Conservation (phyloP, 2,797 vertebrate genomes). For the Muscicapa striata region DNA sequence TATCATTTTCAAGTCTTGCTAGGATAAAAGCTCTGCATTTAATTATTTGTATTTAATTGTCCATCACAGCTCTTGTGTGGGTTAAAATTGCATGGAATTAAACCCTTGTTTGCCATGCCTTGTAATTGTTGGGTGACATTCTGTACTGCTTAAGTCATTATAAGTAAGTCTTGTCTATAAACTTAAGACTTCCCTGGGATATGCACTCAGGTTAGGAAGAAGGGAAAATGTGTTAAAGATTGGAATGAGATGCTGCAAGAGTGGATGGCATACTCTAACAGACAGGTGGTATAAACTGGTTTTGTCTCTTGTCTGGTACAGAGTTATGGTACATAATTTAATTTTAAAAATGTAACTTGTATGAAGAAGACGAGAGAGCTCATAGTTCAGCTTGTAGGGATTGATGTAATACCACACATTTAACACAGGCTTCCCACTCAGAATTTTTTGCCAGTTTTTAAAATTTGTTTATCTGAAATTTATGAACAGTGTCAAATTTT, state of each 20-base stretch:
- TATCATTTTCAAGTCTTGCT: background rate
- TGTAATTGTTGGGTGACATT: background rate
- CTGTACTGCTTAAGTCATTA: background rate
- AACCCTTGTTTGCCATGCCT: background rate
- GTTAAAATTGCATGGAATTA: background rate
- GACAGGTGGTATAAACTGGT: background rate
- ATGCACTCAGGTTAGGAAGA: background rate
- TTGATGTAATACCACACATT: background rate
- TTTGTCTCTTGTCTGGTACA: background rate
- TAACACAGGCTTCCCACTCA: background rate
- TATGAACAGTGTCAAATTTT: background rate
- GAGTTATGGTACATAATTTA: background rate
- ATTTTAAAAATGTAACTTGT: background rate
- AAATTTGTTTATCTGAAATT: background rate
- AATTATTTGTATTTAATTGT: conserved; percentile 19
- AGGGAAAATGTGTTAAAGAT: background rate
- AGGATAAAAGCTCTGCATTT: background rate
- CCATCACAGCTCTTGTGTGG: background rate
- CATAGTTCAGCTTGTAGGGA: background rate
- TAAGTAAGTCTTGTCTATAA: background rate
- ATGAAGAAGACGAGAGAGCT: background rate
- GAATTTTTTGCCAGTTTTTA: background rate
- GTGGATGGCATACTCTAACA: background rate
- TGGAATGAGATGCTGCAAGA: background rate
- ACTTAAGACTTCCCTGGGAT: background rate